Evolutionary conservation across 1,140 invertebrate genomes (phyloP), one percentile per base, ranked within the genome.

Genomic region (Drosophila arizonae): DNA sequence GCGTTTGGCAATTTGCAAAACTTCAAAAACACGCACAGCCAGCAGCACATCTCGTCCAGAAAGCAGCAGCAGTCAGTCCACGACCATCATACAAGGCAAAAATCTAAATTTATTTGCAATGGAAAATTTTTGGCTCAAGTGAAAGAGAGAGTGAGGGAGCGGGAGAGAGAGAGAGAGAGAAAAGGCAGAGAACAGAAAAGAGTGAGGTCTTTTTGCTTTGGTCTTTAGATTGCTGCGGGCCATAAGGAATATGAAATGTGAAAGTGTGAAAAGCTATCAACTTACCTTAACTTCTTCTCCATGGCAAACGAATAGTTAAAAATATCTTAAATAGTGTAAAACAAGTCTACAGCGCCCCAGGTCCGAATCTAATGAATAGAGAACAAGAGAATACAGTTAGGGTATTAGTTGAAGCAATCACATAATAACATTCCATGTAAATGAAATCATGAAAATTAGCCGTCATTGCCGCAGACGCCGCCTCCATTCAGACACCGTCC

Each of bases 41-140:
- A 70, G 66, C 75, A 67, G 72, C 73, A 62, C 33, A 58, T 28
- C 48, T 21, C 28, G 36, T 10, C 43, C 62, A 67, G 45, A 61
- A 56, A 50, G 58, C 21, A 48, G 58, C 21, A 48, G 41, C 67
- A 64, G 60, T 67, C 48, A 46, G 39, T 54, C 39, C 56, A 60
- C 63, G 41, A 41, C 52, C 28, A 41, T 58, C 60, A 69, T 17
- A 46, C 57, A 57, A 71, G 61, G 71, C 54, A 45, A 76, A 76
- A 79, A 70, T 82, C 76, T 74, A 79, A 82, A 87, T 88, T 77
- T 88, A 88, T 87, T 80, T 77, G 68, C 66, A 88, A 87, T 66
- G 21, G 50, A 81, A 78, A 73, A 67, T 78, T 64, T 45, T 52
- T 46, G n/a, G 51, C 2, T 10, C 50, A 39, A 36, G 46, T 36